Percentiles rank a stretch among this genome's conserved stretches.
Evolutionary conservation across 2,113 vertebrate genomes (phyloP).

Genomic region (Lamprotornis superbus): DNA sequence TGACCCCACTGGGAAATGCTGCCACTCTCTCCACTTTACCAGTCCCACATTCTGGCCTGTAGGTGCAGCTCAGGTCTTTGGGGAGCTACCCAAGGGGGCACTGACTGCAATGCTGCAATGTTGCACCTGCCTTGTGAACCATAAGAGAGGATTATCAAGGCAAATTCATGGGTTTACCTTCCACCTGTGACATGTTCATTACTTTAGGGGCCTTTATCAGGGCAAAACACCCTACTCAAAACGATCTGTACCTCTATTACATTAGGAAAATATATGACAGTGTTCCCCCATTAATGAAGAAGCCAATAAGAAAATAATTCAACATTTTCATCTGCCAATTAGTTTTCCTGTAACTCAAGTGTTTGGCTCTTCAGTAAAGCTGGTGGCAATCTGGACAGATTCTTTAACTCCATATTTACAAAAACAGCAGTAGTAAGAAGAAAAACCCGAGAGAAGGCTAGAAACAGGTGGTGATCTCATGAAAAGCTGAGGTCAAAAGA

Average conservation of each 20-base stretch:
- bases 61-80: background rate
- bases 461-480: background rate
- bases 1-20: background rate
- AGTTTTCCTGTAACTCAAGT: background rate
- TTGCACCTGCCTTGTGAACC: background rate
- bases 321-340: background rate
- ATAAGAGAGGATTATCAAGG: rapidly evolving
- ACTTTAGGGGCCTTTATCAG: background rate
- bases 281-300: background rate
- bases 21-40: background rate
- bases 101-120: background rate
- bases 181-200: background rate
- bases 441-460: background rate
- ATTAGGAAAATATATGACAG: background rate
- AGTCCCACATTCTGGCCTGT: background rate
- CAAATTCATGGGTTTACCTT: background rate
- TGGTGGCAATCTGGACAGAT: background rate
- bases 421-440: background rate
- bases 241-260: background rate
- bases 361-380: background rate
- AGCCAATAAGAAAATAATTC: background rate
- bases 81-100: background rate
- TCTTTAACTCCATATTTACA: background rate
- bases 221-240: background rate
- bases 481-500: background rate